Evolutionary conservation across 2,888 invertebrate genomes (phyloP).

Genomic region (Acrobasis suavella): DNA sequence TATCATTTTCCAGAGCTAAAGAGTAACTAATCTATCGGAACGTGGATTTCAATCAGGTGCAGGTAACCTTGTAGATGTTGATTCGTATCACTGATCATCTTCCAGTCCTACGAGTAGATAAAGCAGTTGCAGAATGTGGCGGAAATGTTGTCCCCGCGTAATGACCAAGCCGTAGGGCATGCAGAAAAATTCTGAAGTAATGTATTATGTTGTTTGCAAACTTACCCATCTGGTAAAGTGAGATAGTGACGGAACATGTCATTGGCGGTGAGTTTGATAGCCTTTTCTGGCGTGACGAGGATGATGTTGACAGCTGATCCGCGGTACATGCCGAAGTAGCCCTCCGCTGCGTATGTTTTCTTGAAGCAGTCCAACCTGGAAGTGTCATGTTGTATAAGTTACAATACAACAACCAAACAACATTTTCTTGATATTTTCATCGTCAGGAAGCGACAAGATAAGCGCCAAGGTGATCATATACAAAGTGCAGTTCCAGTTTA

Average conservation of each 20-base stretch:
- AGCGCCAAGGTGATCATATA: background rate
- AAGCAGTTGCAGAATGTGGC: too few species aligned
- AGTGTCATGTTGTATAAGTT: too few species aligned
- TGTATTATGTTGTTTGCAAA: background rate
- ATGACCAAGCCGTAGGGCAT: too few species aligned
- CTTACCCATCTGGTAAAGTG: conserved; percentile 88
- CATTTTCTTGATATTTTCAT: background rate
- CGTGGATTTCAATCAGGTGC: too few species aligned
- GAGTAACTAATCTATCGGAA: too few species aligned
- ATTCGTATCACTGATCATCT: too few species aligned
- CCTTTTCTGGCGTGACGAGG: conserved; percentile 99
- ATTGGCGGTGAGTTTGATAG: conserved; percentile 98
- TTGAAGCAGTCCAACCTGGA: conserved; percentile 96
- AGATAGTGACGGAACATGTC: conserved; percentile 97
- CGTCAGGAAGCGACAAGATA: background rate
- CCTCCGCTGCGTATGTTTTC: conserved; percentile 96
- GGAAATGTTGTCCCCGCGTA: too few species aligned
- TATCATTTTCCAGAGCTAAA: too few species aligned
- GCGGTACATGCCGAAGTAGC: conserved; percentile 99
- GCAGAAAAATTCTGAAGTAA: background rate
- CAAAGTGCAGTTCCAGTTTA: background rate
- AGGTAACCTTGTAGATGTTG: too few species aligned
- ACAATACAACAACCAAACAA: too few species aligned
- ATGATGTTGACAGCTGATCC: conserved; percentile 99
- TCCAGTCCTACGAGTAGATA: too few species aligned